Base-by-base conservation (phyloP, 2,797 vertebrate species). In the Thunnus albacares region DNA sequence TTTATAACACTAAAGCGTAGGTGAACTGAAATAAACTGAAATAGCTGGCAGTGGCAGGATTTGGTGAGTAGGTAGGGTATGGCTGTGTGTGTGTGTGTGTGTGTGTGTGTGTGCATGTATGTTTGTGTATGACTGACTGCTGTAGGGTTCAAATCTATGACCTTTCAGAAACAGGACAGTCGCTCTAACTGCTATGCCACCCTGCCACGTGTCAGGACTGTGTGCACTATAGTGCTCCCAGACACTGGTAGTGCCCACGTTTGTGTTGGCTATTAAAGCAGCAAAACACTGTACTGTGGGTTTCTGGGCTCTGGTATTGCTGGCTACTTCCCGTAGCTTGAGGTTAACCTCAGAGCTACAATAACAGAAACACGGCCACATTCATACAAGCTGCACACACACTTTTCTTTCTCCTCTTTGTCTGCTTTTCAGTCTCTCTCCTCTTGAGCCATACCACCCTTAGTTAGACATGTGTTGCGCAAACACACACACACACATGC, bases 281-380 rank as follows among this genome's bases (percentile, higher is more conserved):
- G 78, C 53, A 59, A 75, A 30, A 85, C 35, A 13, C 43, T 49
- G 71, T 20, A 18, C 56, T 35, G 79, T n/a, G 76, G 73, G 14
- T 81, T 79, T 72, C 60, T 81, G 67, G 69, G 67, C 65, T 71
- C 15, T 77, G 64, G 81, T 87, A 79, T 84, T 85, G 72, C 84
- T 61, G 85, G 84, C 72, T 80, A 57, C 76, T 61, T 70, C 66
- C 61, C 7, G 4, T 53, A 83, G 75, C 83, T 86, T 63, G 80
- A 90, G 81, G 84, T 91, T 90, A 89, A 92, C 87, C 83, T 70
- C 77, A 75, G 69, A 47, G 45, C 85, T 81, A 88, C 71, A 83
- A 79, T 71, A 81, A 82, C 80, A 80, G 60, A 81, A 77, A 75
- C 60, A 52, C 0, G 1, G 55, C 65, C 13, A 33, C 6, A 10